Evolutionary conservation across 1,140 invertebrate species (phyloP).

Genomic region (Rhyacophila brunnea): DNA sequence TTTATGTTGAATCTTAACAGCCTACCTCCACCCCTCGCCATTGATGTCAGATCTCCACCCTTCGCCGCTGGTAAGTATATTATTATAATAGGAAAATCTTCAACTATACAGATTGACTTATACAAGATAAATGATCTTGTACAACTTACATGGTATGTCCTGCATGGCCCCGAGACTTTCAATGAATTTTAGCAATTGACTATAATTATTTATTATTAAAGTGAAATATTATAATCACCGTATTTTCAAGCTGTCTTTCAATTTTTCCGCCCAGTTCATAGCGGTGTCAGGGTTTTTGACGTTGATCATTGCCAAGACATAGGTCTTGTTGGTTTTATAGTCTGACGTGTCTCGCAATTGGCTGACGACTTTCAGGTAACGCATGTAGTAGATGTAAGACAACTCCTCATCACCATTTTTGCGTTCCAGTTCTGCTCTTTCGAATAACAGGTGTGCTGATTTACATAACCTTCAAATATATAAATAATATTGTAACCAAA

Average conservation of each 20-base stretch:
- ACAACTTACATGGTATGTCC: no score
- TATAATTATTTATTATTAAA: no score
- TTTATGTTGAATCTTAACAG: no score
- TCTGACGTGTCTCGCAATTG: constrained; percentile 57
- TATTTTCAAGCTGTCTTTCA: constrained; percentile 56
- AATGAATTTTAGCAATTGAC: no score
- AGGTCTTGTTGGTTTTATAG: constrained; percentile 56
- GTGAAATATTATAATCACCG: no score
- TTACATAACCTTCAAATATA: constrained; percentile 48
- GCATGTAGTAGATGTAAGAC: constrained; percentile 69
- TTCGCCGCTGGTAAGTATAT: no score
- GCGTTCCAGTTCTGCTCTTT: constrained; percentile 54
- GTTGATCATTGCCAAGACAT: constrained; percentile 57
- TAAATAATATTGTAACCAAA: constrained; percentile 9
- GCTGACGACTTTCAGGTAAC: constrained; percentile 63
- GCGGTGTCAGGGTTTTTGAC: constrained; percentile 55
- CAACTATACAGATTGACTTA: no score
- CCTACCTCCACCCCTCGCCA: no score
- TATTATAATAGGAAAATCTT: no score
- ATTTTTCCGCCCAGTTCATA: constrained; percentile 54
- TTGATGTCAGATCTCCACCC: no score
- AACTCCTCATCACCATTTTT: constrained; percentile 64
- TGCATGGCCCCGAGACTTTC: no score
- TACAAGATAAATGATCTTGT: no score
- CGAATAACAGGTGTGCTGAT: constrained; percentile 59